Conservation (phyloP, 2,888 invertebrate genomes). For the Stenurella melanura region DNA sequence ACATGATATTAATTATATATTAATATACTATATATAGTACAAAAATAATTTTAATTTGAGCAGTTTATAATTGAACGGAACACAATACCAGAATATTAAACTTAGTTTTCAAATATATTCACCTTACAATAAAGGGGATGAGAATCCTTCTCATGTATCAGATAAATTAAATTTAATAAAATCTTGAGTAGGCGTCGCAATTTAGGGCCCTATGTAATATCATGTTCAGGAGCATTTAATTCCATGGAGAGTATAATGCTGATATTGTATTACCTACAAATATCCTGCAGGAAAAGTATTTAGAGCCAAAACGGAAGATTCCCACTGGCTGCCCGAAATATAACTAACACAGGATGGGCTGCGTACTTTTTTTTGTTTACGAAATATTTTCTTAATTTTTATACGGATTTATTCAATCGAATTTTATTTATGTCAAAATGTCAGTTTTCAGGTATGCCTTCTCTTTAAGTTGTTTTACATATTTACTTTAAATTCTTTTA, state of each 20-base stretch:
- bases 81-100: too few relatives aligned
- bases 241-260: slow-evolving; percentile 45
- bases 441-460: too few relatives aligned
- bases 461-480: too few relatives aligned
- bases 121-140: slow-evolving; percentile 1
- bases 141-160: slow-evolving; percentile 13
- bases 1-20: too few relatives aligned
- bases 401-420: too few relatives aligned
- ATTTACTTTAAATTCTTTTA: too few relatives aligned
- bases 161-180: slow-evolving; percentile 34
- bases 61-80: too few relatives aligned
- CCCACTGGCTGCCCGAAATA: not conserved
- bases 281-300: slow-evolving; percentile 43
- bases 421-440: too few relatives aligned
- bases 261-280: slow-evolving; percentile 49
- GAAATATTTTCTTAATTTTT: not conserved
- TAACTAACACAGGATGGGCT: not conserved
- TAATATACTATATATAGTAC: too few relatives aligned
- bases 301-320: slow-evolving; percentile 23
- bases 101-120: slow-evolving; percentile 4
- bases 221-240: slow-evolving; percentile 53
- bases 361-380: not conserved
- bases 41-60: too few relatives aligned
- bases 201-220: slow-evolving; percentile 47
- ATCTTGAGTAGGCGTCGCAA: slow-evolving; percentile 18